Evolutionary conservation across 1,140 invertebrate genomes (phyloP), one percentile per base, ranked within the genome.

Genomic region (Pteromalus puparum): DNA sequence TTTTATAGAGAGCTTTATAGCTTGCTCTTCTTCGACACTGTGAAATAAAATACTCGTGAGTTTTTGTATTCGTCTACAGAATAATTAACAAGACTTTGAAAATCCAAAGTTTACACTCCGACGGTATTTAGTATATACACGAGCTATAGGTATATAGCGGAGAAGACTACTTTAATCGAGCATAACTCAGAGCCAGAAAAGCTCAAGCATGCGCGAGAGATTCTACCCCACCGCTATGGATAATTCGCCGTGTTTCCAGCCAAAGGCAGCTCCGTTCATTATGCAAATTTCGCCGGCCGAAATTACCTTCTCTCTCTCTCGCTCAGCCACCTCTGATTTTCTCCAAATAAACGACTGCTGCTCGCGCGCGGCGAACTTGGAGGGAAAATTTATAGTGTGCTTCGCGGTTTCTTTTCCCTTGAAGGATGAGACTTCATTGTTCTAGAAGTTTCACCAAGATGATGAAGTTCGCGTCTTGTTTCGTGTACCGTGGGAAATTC

Each of bases 201-300:
- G 42, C 42, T 83, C 30, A 68, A 34, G 28, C 46, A 67, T 26
- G 76, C 15, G 21, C 13, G 65, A 28, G 42, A 78, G 61, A 53
- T 65, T 83, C 46, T 5, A 28, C 65, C 6, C 5, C 74, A 0
- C 74, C n/a, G 38, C 18, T 53, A 48, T 28, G 81, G 65, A 77
- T 83, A 83, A 83, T 83, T 77, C 75, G 65, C 13, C 75, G 38
- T 78, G 77, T 74, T 84, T 80, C 76, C 76, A 28, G 48, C 68
- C 67, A 84, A 83, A 78, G 83, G 61, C 48, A 76, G 65, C 48
- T 28, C 76, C 30, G n/a, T 80, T 74, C 48, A 78, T 80, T 81
- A 67, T 81, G 77, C 65, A 75, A 84, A 84, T 84, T 24, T 80
- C 77, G 34, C 9, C 82, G 74, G 53, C 74, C 70, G 67, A 83